These are phyloP conservation scores for Paedocypris micromegethes DNA, from an alignment of 2,797 vertebrate genomes.

Conservation along the genomic window DNA sequence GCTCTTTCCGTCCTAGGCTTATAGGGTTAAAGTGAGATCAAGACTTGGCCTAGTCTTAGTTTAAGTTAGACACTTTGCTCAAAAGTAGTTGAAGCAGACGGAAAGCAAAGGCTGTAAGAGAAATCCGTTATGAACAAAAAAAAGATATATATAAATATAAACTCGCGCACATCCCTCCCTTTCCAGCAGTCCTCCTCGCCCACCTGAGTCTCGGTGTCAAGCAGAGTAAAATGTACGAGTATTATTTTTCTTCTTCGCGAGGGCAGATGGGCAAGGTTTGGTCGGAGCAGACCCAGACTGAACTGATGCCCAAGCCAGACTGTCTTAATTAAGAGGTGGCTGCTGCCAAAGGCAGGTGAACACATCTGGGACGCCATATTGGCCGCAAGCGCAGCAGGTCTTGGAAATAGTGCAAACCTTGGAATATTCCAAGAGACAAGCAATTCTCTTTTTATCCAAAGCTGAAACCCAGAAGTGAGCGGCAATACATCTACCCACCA, in stretches of 20 bases:
- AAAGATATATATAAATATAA: slow-evolving; percentile 3
- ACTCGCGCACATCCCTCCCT: background rate
- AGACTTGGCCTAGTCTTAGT: slow-evolving; percentile 31
- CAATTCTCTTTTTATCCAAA: slow-evolving; percentile 17
- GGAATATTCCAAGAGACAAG: slow-evolving; percentile 37
- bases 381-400: slow-evolving; percentile 47
- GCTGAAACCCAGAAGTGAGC: slow-evolving; percentile 21
- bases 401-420: slow-evolving; percentile 48
- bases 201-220: slow-evolving; percentile 32
- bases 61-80: slow-evolving; percentile 7
- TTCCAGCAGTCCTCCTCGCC: slow-evolving; percentile 14
- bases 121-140: background rate
- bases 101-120: background rate
- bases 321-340: slow-evolving; percentile 53
- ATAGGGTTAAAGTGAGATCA: slow-evolving; percentile 10
- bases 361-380: slow-evolving; percentile 55
- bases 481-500: slow-evolving; percentile 31
- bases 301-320: slow-evolving; percentile 43
- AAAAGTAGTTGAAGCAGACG: slow-evolving; percentile 12
- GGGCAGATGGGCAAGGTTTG: slow-evolving; percentile 50
- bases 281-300: slow-evolving; percentile 39
- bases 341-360: slow-evolving; percentile 49
- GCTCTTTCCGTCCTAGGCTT: slow-evolving; percentile 32
- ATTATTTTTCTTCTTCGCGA: slow-evolving; percentile 51
- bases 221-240: slow-evolving; percentile 18